Conservation (phyloP, 1,140 invertebrate species). For the Brachionus asplanchnoidis region DNA sequence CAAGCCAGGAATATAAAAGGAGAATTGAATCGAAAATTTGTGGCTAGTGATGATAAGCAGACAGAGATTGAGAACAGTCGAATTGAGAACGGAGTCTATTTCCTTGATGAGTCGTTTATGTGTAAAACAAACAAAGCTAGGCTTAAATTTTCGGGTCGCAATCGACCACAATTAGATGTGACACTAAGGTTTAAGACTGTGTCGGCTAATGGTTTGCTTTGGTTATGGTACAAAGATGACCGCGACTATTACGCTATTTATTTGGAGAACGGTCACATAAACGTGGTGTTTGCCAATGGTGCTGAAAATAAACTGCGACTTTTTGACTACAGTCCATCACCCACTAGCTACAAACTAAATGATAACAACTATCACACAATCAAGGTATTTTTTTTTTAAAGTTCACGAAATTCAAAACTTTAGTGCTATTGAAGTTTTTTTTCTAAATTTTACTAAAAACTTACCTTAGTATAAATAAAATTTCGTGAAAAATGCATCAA, state of each 20-base stretch:
- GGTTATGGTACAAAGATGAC: conserved; percentile 31
- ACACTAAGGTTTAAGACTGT: conserved; percentile 11
- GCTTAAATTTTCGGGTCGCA: background rate
- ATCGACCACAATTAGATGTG: background rate
- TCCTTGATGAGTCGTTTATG: conserved; percentile 31
- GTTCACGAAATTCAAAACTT: background rate
- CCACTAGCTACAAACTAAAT: background rate
- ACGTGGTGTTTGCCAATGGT: conserved; percentile 8
- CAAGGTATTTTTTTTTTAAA: background rate
- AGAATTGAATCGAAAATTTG: conserved; percentile 32
- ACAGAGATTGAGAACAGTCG: background rate
- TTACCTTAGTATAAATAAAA: no score
- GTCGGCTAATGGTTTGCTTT: conserved; percentile 14
- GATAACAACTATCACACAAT: conserved; percentile 37
- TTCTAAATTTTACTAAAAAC: no score
- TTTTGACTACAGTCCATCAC: background rate
- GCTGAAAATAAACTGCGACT: conserved; percentile 17
- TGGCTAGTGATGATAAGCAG: background rate
- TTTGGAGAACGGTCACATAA: conserved; percentile 24
- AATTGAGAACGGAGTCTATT: conserved; percentile 35
- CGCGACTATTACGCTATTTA: conserved; percentile 25
- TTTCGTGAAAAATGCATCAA: no score
- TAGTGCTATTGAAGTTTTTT: background rate
- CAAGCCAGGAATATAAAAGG: conserved; percentile 20
- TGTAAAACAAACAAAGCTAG: background rate